Base-by-base conservation (phyloP, 2,888 invertebrate species). In the Subacronicta megacephala region DNA sequence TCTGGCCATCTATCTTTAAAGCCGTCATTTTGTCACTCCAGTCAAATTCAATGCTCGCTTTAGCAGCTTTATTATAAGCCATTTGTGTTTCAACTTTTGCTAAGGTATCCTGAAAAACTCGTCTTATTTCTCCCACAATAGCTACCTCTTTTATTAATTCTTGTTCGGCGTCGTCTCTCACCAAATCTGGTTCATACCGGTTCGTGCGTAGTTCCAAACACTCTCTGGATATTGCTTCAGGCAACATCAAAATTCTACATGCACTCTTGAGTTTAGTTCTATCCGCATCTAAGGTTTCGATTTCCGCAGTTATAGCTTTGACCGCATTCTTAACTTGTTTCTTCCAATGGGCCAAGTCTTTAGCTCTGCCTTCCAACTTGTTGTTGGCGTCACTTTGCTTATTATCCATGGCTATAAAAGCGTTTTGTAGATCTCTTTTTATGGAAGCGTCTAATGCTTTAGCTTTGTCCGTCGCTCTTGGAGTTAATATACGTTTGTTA, bases 1-100 rank as follows among this genome's bases (percentile, higher is more conserved):
- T 97, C 1, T 90, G 83, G 0, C 95, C 94, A 72, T 98, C 98
- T 12, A 97, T 93, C 68, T 96, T 96, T 73, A 97, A 95, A 0
- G 97, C 94, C 40, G 96, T 95, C 79, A 95, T 95, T 89, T 99
- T 99, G 83, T 98, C 98, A 71, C 98, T 97, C 98, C 98, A 98
- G 84, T 98, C 98, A 71, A 95, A 95, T 89, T 99, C 98, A 57
- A 98, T 90, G 17, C 96, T 95, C 37, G 96, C 94, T 83, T 98
- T 98, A 0, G 97, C 96, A 4, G 97, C 96, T 80, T 96, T 96
- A 79, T 98, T 96, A 75, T 96, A 95, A n/a, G 94, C 81, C 82
- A 97, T 94, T 84, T 97, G 97, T 23, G 92, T 87, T 65, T 97
- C 96, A 1, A 97, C 96, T 82, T 96, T 96, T 10, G 93, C 92